A percentile compares a stretch with the other conserved stretches of the same genome.
These are phyloP conservation scores for Coelopa pilipes DNA, from an alignment of 2,888 invertebrate genomes.

Conservation along the genomic window DNA sequence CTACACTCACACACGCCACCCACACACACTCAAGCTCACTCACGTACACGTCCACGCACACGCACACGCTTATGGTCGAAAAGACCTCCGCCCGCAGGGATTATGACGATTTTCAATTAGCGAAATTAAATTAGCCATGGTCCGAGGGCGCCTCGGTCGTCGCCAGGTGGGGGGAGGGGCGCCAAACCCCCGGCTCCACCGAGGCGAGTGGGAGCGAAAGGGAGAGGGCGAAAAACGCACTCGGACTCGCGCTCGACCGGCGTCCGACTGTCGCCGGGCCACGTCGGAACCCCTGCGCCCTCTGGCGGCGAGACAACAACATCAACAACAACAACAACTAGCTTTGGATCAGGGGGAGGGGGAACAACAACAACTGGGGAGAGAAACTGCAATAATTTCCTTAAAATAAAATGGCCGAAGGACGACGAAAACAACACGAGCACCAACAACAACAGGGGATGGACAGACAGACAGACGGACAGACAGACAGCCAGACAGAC, in stretches of 20 bases:
- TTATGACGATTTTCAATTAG: slow-evolving; percentile 65
- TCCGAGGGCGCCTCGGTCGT: too few species aligned
- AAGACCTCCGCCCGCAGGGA: slow-evolving; percentile 52
- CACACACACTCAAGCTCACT: too few species aligned
- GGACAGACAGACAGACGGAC: too few species aligned
- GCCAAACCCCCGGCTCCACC: background rate
- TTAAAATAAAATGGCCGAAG: slow-evolving; percentile 10
- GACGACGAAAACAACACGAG: background rate
- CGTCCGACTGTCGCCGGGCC: too few species aligned
- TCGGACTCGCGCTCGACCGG: too few species aligned
- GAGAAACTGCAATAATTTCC: slow-evolving; percentile 15
- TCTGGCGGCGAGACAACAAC: background rate
- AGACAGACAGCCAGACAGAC: too few species aligned
- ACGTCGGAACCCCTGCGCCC: too few species aligned
- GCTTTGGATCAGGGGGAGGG: background rate
- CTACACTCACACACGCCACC: background rate
- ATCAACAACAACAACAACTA: slow-evolving; percentile 22
- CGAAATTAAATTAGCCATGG: slow-evolving; percentile 56
- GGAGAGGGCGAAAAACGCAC: background rate
- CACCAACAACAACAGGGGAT: background rate
- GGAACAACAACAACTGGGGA: background rate
- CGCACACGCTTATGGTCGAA: slow-evolving; percentile 18
- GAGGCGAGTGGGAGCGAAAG: slow-evolving; percentile 3
- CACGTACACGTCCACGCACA: background rate
- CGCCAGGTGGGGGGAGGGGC: slow-evolving; percentile 1